Evolutionary conservation across 2,888 invertebrate species (phyloP).

Genomic region (Agonopterix arenella): DNA sequence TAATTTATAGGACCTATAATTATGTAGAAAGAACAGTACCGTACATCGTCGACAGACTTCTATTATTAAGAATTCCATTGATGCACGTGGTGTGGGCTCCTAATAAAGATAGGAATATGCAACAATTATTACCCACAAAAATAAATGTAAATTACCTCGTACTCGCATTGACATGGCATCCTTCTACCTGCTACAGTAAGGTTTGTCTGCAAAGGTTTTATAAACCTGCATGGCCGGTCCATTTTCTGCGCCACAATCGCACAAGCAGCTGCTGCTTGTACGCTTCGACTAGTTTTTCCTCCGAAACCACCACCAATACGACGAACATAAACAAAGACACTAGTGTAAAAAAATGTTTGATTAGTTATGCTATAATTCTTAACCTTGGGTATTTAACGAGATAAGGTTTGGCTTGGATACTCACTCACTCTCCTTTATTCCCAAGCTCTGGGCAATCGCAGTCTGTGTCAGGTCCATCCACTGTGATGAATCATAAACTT

Average conservation of each 20-base stretch:
- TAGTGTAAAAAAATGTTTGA: conserved; percentile 27
- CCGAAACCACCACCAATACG: conserved; percentile 83
- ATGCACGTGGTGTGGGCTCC: no score
- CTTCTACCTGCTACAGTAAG: conserved; percentile 77
- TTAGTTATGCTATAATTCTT: not conserved
- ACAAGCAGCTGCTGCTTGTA: conserved; percentile 74
- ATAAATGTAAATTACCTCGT: conserved; percentile 61
- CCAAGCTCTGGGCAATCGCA: conserved; percentile 72
- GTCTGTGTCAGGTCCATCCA: conserved; percentile 80
- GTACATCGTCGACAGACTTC: no score
- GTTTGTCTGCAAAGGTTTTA: conserved; percentile 79
- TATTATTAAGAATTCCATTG: no score
- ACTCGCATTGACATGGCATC: conserved; percentile 67
- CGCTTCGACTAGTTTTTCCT: conserved; percentile 77
- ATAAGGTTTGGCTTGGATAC: conserved; percentile 15
- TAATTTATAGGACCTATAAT: no score
- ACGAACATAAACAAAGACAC: conserved; percentile 77
- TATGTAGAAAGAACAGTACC: no score
- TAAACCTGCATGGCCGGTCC: conserved; percentile 77
- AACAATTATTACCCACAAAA: no score
- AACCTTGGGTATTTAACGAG: no score
- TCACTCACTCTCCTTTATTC: conserved; percentile 76
- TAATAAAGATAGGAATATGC: no score
- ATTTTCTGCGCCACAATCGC: conserved; percentile 77
- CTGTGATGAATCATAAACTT: conserved; percentile 80